Base-by-base conservation (phyloP, 2,888 invertebrate genomes). In the Lithophane semibrunnea region DNA sequence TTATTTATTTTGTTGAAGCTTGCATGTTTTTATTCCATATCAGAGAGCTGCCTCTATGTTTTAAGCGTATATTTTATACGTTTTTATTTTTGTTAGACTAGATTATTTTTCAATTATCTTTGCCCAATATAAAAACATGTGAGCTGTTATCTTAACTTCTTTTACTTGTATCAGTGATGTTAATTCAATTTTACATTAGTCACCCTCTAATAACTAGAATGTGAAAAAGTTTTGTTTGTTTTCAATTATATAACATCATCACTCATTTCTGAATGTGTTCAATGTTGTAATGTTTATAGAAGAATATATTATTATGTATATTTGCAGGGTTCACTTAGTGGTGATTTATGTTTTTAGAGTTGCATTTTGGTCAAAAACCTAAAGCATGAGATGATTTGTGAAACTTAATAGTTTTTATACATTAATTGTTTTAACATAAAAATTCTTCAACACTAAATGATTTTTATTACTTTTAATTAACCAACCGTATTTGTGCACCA, bases 361-460 rank as follows among this genome's bases (percentile, higher is more conserved):
- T 91, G 90, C 90, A 91, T 94, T 94, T 94, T 95, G 92, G 89
- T 88, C 78, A 79, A 82, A 84, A 84, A 81, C 89, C 91, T 89
- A 89, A 90, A 86, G 92, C 92, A 94, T 92, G 91, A 90, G 90
- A 92, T 93, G 88, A 91, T 94, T 93, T 94, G 92, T 93, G 91
- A 90, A 91, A 91, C 89, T 88, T 92, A 90, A 93, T 93, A 92
- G 92, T 93, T 94, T 94, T 94, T 94, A 93, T 94, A 94, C 89
- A 90, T 92, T 88, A 92, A 92, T 94, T 94, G 92, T 94, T 94
- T 92, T n/a, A n/a, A 95, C 92, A 95, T 86, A 93, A 95, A 92
- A 92, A 92, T 92, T 94, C 93, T 93, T 93, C 92, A 93, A 91
- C 88, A 90, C 80, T 68, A 65, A 84, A 86, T 78, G 85, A 83